These are phyloP conservation scores for Butorides virescens DNA, from an alignment of 2,113 vertebrate genomes.

Conservation along the genomic window DNA sequence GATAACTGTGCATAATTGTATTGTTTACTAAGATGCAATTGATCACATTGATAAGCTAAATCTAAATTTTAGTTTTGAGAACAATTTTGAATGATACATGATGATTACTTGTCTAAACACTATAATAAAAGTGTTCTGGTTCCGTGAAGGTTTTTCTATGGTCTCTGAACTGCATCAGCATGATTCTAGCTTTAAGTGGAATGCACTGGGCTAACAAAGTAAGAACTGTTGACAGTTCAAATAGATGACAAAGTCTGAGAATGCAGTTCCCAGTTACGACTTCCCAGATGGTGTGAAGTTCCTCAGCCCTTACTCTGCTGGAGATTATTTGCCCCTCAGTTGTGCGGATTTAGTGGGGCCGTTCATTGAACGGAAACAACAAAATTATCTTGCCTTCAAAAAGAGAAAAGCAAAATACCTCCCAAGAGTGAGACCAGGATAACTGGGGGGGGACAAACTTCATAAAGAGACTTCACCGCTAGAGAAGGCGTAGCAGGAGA, in stretches of 20 bases:
- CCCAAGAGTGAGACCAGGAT: neutral
- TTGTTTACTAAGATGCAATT: conserved; percentile 51
- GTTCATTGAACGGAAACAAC: neutral
- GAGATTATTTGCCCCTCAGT: neutral
- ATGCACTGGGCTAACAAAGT: neutral
- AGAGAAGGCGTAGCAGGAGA: neutral
- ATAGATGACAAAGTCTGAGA: neutral
- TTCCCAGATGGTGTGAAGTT: neutral
- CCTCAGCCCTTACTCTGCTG: neutral
- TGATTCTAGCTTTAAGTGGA: neutral
- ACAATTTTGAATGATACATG: neutral
- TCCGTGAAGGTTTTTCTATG: neutral
- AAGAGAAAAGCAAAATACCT: neutral
- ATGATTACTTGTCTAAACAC: neutral
- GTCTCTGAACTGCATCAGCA: neutral
- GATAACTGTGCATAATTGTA: conserved; percentile 28
- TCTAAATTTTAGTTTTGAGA: conserved; percentile 32
- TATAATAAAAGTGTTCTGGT: conserved; percentile 24
- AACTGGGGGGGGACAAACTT: neutral
- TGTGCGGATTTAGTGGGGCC: neutral
- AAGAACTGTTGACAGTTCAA: neutral
- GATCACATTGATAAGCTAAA: conserved; percentile 41
- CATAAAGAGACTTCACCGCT: neutral
- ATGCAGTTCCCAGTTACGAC: neutral
- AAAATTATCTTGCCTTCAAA: neutral